Base-by-base conservation (phyloP, 2,797 vertebrate species). In the Euphonia xanthogaster region DNA sequence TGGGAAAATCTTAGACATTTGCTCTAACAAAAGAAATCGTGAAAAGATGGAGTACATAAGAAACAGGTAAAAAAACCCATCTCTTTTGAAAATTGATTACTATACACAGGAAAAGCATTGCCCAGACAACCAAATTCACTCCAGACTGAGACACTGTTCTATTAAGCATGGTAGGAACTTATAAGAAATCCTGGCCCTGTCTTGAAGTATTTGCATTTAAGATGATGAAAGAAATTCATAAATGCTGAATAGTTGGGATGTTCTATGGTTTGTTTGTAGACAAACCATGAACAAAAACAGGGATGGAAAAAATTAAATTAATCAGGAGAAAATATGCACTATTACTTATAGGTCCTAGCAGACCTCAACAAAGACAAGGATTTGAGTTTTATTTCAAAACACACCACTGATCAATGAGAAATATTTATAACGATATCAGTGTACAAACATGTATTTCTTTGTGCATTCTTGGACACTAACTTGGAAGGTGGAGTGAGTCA, bases 271-370 rank as follows among this genome's bases (percentile, higher is more conserved):
- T 90, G 62, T 70, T 84, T 92, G 70, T 51, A 83, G 57, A 88
- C 65, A 92, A 88, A 33, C 21, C 70, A 78, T 30, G 66, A 92
- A 70, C 37, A 70, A 91, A 92, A 94, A 33, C 37, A 93, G n/a
- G 42, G 58, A 92, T 72, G 47, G 62, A 95, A 95, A 84, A 91
- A 71, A 89, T 90, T 68, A 94, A 74, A 82, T 74, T 76, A 16
- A 93, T 83, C 67, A 70, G 65, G 44, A 95, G 76, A 80, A 96
- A 94, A 94, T 63, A 86, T 27, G 65, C 44, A 58, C 44, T 42
- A 40, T 51, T 76, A 65, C 45, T 84, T 90, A 92, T n/a, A n/a
- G n/a, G n/a, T 30, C 39, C 39, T 42, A 66, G n/a, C 51, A 86
- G 57, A 67, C 31, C 37, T 79, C 90, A 78, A 86, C 50, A 81